A percentile compares a stretch with the other conserved stretches of the same genome.
These are phyloP conservation scores for Rhombomys opimus DNA, from an alignment of 2,113 vertebrate species.

Conservation along the genomic window DNA sequence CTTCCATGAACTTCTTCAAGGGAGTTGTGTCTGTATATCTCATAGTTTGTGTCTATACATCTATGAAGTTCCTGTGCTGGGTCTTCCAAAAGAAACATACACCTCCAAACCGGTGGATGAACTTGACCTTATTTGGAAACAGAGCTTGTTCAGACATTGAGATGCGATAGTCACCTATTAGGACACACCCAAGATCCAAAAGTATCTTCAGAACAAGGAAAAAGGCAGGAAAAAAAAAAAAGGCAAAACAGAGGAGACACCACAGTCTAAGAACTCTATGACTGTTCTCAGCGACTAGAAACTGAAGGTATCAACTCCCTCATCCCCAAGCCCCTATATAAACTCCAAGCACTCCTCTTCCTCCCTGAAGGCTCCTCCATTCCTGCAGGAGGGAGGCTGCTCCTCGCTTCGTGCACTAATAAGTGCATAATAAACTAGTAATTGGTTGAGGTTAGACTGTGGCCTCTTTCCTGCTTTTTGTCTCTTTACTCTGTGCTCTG, in stretches of 20 bases:
- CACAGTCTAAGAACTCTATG: neutral
- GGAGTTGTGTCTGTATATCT: neutral
- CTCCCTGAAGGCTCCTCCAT: neutral
- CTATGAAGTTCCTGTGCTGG: neutral
- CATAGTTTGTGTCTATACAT: neutral
- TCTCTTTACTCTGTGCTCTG: neutral
- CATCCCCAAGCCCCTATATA: neutral
- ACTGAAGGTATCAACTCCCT: neutral
- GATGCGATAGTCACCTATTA: neutral
- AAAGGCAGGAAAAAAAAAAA: neutral
- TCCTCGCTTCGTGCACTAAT: neutral
- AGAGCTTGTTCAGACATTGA: neutral
- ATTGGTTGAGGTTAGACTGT: neutral
- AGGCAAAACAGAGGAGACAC: rapidly evolving
- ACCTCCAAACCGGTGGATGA: neutral
- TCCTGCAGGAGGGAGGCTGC: neutral
- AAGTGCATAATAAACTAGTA: neutral
- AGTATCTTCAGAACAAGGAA: neutral
- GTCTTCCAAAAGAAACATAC: neutral
- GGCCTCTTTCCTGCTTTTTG: neutral
- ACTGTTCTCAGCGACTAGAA: too few species aligned
- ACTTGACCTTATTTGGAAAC: neutral
- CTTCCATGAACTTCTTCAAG: neutral
- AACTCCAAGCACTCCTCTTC: neutral
- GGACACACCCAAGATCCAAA: neutral